Conservation (phyloP, 1,140 invertebrate genomes). For the Helicoverpa armigera region DNA sequence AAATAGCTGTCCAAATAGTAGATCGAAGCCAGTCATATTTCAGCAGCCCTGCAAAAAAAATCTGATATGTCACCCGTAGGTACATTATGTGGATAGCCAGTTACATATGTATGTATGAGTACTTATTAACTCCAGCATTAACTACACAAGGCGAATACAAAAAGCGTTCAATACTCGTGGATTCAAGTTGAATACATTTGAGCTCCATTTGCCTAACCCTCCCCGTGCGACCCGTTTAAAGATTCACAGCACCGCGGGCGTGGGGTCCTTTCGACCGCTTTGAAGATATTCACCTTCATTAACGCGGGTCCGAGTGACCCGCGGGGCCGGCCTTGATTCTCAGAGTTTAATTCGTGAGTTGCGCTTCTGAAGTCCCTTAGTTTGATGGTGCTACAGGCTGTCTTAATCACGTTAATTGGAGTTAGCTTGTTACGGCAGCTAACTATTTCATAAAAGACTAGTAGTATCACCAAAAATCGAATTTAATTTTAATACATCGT, state of each 20-base stretch:
- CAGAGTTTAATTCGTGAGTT: constrained; percentile 42
- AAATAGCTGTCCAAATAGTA: no score
- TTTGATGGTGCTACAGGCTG: constrained; percentile 22
- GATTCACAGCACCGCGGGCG: constrained; percentile 78
- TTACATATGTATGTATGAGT: not conserved
- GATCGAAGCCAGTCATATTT: no score
- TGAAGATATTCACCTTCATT: constrained; percentile 83
- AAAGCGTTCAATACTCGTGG: constrained; percentile 42
- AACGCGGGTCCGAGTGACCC: constrained; percentile 72
- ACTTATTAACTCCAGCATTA: constrained; percentile 8
- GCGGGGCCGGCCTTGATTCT: constrained; percentile 61
- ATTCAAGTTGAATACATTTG: constrained; percentile 57
- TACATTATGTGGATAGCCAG: no score
- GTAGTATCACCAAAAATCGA: no score
- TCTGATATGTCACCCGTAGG: no score
- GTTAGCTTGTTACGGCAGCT: not conserved
- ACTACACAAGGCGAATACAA: constrained; percentile 30
- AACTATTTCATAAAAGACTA: no score
- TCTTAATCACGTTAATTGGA: constrained; percentile 19
- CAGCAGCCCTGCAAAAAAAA: no score
- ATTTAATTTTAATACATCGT: no score
- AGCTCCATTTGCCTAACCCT: constrained; percentile 66
- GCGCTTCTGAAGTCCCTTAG: constrained; percentile 12
- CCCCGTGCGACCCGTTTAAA: constrained; percentile 77
- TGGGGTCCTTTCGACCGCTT: constrained; percentile 72